A percentile compares a stretch with the other conserved stretches of the same genome.
Evolutionary conservation across 1,140 invertebrate species (phyloP).

Genomic region (Euwallacea fornicatus): DNA sequence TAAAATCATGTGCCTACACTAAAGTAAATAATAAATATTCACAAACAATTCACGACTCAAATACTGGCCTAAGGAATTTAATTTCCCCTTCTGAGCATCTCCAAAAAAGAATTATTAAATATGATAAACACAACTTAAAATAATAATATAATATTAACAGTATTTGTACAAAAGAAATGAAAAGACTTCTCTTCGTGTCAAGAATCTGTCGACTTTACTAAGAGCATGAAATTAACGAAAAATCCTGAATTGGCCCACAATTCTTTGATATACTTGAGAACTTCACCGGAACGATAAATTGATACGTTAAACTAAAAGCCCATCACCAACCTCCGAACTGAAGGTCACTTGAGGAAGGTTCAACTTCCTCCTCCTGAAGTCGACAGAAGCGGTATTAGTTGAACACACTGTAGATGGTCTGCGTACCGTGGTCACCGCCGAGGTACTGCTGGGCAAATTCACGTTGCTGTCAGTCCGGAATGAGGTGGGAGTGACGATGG

Average conservation of each 20-base stretch:
- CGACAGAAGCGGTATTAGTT: conserved; percentile 57
- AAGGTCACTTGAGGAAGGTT: conserved; percentile 80
- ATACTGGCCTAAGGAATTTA: conserved; percentile 4
- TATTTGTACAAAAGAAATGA: too few species aligned
- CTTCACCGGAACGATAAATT: too few species aligned
- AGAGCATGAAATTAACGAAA: too few species aligned
- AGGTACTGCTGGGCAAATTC: conserved; percentile 50
- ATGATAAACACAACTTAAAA: too few species aligned
- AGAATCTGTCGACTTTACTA: background rate
- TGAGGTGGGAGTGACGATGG: conserved; percentile 38
- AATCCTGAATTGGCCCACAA: too few species aligned
- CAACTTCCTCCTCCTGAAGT: conserved; percentile 62
- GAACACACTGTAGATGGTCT: conserved; percentile 61
- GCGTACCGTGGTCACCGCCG: conserved; percentile 40
- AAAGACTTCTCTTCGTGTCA: too few species aligned
- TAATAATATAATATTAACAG: too few species aligned
- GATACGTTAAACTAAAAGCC: conserved; percentile 60
- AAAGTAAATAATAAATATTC: background rate
- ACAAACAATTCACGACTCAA: conserved; percentile 14
- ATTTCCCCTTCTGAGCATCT: too few species aligned
- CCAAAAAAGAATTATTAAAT: too few species aligned
- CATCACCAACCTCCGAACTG: conserved; percentile 80
- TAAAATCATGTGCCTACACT: background rate
- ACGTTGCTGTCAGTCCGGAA: conserved; percentile 53
- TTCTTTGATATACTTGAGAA: too few species aligned